A percentile compares a stretch with the other conserved stretches of the same genome.
These are phyloP conservation scores for Chironomus tentans DNA, from an alignment of 2,888 invertebrate species.

Conservation along the genomic window DNA sequence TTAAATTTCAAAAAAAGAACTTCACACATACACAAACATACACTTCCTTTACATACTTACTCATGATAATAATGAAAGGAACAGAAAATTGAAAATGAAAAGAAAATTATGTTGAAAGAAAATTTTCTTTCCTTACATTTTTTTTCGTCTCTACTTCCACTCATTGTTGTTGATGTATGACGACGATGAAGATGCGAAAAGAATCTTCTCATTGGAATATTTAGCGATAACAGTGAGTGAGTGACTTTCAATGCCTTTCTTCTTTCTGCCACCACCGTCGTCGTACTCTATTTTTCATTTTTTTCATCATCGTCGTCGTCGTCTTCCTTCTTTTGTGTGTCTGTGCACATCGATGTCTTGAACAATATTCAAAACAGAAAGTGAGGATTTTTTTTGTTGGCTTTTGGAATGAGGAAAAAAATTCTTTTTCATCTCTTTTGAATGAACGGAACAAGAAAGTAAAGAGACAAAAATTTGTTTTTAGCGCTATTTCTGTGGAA, in stretches of 20 bases:
- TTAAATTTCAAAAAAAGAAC: not conserved
- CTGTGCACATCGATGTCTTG: not conserved
- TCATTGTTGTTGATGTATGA: not conserved
- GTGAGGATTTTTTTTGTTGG: no score
- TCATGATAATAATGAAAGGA: no score
- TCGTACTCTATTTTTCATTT: not conserved
- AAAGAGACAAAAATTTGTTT: not conserved
- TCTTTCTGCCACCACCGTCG: not conserved
- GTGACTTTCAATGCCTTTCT: constrained; percentile 2
- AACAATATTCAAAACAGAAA: not conserved
- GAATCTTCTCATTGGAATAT: not conserved
- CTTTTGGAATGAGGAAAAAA: not conserved
- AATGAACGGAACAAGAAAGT: not conserved
- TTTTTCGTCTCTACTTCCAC: not conserved
- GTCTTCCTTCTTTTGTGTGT: not conserved
- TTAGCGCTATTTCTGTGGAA: not conserved
- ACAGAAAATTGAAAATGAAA: not conserved
- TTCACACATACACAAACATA: not conserved
- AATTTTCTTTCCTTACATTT: not conserved
- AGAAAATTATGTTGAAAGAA: not conserved
- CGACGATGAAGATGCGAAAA: not conserved
- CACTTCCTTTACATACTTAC: not conserved
- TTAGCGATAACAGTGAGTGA: not conserved
- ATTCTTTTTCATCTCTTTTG: not conserved
- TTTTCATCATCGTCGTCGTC: not conserved